A percentile compares a stretch with the other conserved stretches of the same genome.
These are phyloP conservation scores for Plutella xylostella DNA, from an alignment of 2,888 invertebrate species.

Conservation along the genomic window DNA sequence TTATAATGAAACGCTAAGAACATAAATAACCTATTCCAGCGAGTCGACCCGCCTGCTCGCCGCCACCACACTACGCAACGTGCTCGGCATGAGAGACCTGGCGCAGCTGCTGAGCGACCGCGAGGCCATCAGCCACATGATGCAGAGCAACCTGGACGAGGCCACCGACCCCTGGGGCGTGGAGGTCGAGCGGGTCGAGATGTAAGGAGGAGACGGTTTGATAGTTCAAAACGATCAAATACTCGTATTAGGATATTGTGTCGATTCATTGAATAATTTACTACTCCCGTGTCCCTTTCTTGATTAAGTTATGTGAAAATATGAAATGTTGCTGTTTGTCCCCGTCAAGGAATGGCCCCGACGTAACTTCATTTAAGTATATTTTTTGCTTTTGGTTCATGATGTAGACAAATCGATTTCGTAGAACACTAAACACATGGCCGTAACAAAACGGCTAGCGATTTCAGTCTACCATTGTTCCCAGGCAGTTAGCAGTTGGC, in stretches of 20 bases:
- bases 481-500: constrained; percentile 20
- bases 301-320: too few relatives aligned
- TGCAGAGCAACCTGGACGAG: constrained; percentile 87
- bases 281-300: too few relatives aligned
- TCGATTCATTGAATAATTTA: too few relatives aligned
- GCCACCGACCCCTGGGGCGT: constrained; percentile 95
- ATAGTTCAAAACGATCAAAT: too few relatives aligned
- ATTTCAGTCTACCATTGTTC: background rate
- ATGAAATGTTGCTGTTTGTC: too few relatives aligned
- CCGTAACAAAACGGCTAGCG: background rate
- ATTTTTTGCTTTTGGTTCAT: too few relatives aligned
- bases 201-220: too few relatives aligned
- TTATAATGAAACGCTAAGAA: background rate
- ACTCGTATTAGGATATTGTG: too few relatives aligned
- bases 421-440: background rate
- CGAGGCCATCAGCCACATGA: constrained; percentile 90
- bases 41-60: constrained; percentile 86
- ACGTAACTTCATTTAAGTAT: too few relatives aligned
- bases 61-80: constrained; percentile 88
- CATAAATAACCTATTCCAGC: constrained; percentile 44
- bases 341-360: too few relatives aligned
- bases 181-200: constrained; percentile 94
- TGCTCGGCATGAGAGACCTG: constrained; percentile 91
- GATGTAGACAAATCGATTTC: too few relatives aligned
- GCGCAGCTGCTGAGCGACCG: constrained; percentile 93